Base-by-base conservation (phyloP, 2,113 vertebrate genomes). In the Propithecus coquereli region DNA sequence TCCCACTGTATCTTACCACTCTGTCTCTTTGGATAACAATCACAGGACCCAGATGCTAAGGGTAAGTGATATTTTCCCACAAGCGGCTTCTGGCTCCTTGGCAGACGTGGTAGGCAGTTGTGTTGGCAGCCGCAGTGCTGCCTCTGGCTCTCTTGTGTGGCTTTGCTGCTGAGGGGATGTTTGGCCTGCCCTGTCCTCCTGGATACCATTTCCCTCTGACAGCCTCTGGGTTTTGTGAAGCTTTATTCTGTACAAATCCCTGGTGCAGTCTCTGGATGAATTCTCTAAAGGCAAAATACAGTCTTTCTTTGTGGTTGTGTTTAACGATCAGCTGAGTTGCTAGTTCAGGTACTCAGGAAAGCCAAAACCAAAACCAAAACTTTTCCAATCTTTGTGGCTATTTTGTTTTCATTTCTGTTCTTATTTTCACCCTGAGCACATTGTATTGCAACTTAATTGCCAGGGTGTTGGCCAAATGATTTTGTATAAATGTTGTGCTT, bases 31-130 rank as follows among this genome's bases (percentile, higher is more conserved):
- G 98, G 98, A 97, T 97, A 97, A 98, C 91, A 98, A 97, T 98
- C 98, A 96, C 14, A 34, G 98, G 97, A 97, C 98, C 98, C 98
- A 98, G 98, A 98, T 98, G 98, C 98, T 98, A 98, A 98, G 98
- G 97, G 98, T 98, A 98, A 98, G 98, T 97, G 98, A 97, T 98
- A 97, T 98, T 98, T 98, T 98, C 98, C 98, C 98, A 98, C 98
- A 98, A 98, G 98, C 98, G 90, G 97, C 97, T 98, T 97, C 97
- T 98, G 98, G 98, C 97, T 98, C 94, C 93, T 98, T 98, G 98
- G 98, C 98, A 99, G 98, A 96, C 98, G 92, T 97, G 93, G 98
- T 96, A 98, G 98, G 98, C 98, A 98, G 98, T 98, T 98, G 98
- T 97, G 92, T 94, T 98, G 98, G 98, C 98, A 98, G 98, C 96